Conservation (phyloP, 2,797 vertebrate species). For the Amazona ochrocephala region DNA sequence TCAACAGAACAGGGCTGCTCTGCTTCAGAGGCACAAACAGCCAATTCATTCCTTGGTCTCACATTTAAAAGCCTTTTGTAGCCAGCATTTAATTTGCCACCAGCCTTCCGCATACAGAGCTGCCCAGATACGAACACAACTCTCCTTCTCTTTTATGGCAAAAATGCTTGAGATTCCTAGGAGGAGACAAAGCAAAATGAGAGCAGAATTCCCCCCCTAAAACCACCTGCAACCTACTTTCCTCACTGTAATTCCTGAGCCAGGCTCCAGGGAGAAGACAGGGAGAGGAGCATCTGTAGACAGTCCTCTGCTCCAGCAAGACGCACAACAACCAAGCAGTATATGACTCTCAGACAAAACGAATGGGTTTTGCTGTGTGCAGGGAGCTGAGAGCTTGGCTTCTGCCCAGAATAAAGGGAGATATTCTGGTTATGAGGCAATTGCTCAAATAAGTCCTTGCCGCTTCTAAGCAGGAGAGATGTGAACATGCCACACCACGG, state of each 20-base stretch:
- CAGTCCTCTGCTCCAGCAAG: accelerated
- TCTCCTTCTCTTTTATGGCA: background rate
- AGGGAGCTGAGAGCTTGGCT: background rate
- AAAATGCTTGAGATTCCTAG: background rate
- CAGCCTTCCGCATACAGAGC: background rate
- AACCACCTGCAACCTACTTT: background rate
- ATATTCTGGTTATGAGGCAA: background rate
- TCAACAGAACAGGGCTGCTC: background rate
- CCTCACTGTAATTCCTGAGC: background rate
- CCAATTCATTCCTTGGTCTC: background rate
- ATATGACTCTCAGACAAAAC: background rate
- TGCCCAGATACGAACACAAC: background rate
- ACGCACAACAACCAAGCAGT: background rate
- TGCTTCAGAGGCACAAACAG: background rate
- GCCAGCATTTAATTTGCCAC: background rate
- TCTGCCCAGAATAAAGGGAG: background rate
- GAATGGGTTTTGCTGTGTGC: background rate
- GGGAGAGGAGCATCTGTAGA: background rate
- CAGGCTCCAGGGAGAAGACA: background rate
- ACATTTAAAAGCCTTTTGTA: background rate
- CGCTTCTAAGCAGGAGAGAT: background rate
- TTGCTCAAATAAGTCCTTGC: background rate
- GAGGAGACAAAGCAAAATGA: background rate
- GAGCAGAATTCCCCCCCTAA: background rate
- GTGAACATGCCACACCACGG: background rate